Evolutionary conservation across 2,888 invertebrate species (phyloP).

Genomic region (Orchesellides sinensis): DNA sequence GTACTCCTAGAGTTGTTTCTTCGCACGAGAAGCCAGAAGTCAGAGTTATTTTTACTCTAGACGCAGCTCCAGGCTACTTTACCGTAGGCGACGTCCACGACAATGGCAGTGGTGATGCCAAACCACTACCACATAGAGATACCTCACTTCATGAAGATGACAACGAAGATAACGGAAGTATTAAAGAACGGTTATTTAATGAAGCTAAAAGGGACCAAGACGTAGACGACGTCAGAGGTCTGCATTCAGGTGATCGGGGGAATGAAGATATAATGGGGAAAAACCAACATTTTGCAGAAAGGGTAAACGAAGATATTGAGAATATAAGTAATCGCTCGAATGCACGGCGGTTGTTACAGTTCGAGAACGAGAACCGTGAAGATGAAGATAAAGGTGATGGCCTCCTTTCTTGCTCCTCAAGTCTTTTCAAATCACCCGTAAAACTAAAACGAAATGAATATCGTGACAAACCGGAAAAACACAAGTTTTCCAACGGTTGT

Average conservation of each 20-base stretch:
- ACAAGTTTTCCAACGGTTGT: background rate
- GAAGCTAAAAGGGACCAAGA: background rate
- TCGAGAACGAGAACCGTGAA: conserved; percentile 10
- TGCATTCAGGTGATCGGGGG: background rate
- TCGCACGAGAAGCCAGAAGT: conserved; percentile 62
- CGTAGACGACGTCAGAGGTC: background rate
- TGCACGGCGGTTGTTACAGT: conserved; percentile 34
- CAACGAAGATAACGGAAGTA: background rate
- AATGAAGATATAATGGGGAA: background rate
- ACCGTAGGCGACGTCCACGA: background rate
- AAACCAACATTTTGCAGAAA: background rate
- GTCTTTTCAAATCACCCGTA: background rate
- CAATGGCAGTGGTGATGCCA: background rate
- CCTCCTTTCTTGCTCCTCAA: background rate
- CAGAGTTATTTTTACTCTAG: conserved; percentile 57
- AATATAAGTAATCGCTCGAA: conserved; percentile 9
- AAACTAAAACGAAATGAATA: background rate
- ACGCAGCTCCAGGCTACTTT: conserved; percentile 64
- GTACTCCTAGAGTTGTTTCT: conserved; percentile 30
- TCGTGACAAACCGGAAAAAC: background rate
- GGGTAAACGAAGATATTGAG: conserved; percentile 7
- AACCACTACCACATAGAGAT: background rate
- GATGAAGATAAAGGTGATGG: background rate
- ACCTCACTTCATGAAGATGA: background rate
- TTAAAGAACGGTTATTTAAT: too few species aligned